Conservation (phyloP, 2,888 invertebrate species). For the Caenorhabditis panamensis region DNA sequence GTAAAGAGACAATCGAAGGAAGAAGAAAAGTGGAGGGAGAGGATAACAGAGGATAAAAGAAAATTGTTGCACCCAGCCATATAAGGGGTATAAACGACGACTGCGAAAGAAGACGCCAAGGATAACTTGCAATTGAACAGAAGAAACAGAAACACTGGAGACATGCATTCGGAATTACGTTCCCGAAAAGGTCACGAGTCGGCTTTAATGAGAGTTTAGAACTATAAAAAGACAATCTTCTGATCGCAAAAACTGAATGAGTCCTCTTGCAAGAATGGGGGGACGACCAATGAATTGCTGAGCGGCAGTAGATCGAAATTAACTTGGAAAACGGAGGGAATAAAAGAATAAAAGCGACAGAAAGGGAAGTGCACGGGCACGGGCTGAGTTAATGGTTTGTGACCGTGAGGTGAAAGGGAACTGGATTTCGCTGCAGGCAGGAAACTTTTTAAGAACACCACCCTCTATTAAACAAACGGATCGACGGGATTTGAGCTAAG, state of each 20-base stretch:
- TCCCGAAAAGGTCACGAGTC: slow-evolving; percentile 55
- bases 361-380: slow-evolving; percentile 36
- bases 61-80: slow-evolving; percentile 9
- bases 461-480: slow-evolving; percentile 6
- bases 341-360: slow-evolving; percentile 3
- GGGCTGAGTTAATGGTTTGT: slow-evolving; percentile 52
- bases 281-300: slow-evolving; percentile 17
- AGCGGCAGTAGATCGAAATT: slow-evolving; percentile 36
- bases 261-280: no score
- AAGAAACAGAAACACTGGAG: slow-evolving; percentile 16
- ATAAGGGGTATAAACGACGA: slow-evolving; percentile 13
- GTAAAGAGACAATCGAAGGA: not conserved
- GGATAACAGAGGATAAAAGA: no score
- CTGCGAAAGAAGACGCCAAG: slow-evolving; percentile 26
- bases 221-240: slow-evolving; percentile 47
- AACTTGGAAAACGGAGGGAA: slow-evolving; percentile 16
- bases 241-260: slow-evolving; percentile 22
- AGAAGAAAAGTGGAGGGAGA: not conserved
- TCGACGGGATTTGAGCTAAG: slow-evolving; percentile 2
- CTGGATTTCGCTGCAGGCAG: slow-evolving; percentile 32
- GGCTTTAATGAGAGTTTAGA: slow-evolving; percentile 49
- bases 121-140: slow-evolving; percentile 55
- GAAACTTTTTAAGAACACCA: slow-evolving; percentile 15
- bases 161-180: slow-evolving; percentile 56
- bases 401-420: slow-evolving; percentile 32